Percentiles rank a stretch among this genome's conserved stretches.
Evolutionary conservation across 2,113 vertebrate genomes (phyloP).

Genomic region (Mus musculus): DNA sequence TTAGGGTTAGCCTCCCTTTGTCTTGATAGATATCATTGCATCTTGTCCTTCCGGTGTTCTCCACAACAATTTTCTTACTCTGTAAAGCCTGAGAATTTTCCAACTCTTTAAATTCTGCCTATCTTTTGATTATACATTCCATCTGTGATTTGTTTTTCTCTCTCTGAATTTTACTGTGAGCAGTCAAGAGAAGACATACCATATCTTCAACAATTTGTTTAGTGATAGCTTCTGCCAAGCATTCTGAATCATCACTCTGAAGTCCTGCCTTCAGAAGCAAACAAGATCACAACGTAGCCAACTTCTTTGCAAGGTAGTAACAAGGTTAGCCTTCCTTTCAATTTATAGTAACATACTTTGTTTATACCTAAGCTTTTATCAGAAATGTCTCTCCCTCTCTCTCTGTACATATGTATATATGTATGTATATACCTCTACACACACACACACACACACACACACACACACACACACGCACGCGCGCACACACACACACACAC

Average conservation of each 20-base stretch:
- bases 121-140: not conserved
- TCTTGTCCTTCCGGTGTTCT: not conserved
- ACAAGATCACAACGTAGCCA: not conserved
- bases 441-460: too few relatives aligned
- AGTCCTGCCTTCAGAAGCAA: not conserved
- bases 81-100: not conserved
- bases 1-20: not conserved
- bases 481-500: too few relatives aligned
- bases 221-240: not conserved
- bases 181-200: not conserved
- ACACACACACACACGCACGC: too few relatives aligned
- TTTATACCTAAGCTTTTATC: not conserved
- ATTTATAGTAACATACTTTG: not conserved
- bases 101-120: not conserved
- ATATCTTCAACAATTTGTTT: not conserved
- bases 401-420: not conserved
- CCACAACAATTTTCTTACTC: not conserved
- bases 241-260: not conserved
- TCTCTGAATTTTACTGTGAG: not conserved
- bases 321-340: not conserved
- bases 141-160: constrained; percentile 36
- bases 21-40: not conserved
- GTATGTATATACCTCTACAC: not conserved
- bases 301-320: not conserved
- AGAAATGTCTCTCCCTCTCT: not conserved